Evolutionary conservation across 2,113 vertebrate species (phyloP), one percentile per base, ranked within the genome.

Genomic region (Andinoacara biseriatus): DNA sequence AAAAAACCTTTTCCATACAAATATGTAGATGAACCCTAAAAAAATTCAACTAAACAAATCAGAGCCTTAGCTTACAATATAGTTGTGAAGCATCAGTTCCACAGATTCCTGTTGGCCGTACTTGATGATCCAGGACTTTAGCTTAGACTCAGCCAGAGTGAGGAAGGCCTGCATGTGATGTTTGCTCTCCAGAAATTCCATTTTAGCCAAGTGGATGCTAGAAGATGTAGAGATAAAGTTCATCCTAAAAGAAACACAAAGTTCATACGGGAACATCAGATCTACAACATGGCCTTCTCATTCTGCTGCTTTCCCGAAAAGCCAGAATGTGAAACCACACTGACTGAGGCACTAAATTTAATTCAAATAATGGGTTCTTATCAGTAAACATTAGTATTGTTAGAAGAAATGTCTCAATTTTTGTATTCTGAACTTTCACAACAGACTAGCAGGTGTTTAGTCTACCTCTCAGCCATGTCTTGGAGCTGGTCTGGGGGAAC

Each of bases 71-170:
- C 97, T 97, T 94, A 99, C 98, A 20, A 96, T 92, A 65, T 99
- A 99, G 92, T 95, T 97, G 52, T 97, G 97, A 20, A 99, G 96
- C 83, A 99, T 96, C 31, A 98, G 91, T 92, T 99, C 97, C 87
- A 99, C 97, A 0, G 97, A 97, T 33, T 99, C 98, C 49, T 96
- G 95, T 9, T 96, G 96, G 90, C 98, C 97, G 1, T 99, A 99
- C 95, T 99, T 99, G 89, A 99, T 97, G 94, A 99, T 99, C 98
- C 98, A 99, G 0, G 97, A 98, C 89, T 98, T 99, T 78, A 99
- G 97, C 91, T 99, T 99, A 15, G 97, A 97, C 93, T 99, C 98
- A 10, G 98, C 97, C 43, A 98, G 94, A 58, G 96, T 96, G 90
- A 99, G 95, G 83, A 99, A 97, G 61, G 97, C 98, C 85, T 99